Evolutionary conservation across 2,888 invertebrate genomes (phyloP), one percentile per base, ranked within the genome.

Genomic region (Eurois occulta): DNA sequence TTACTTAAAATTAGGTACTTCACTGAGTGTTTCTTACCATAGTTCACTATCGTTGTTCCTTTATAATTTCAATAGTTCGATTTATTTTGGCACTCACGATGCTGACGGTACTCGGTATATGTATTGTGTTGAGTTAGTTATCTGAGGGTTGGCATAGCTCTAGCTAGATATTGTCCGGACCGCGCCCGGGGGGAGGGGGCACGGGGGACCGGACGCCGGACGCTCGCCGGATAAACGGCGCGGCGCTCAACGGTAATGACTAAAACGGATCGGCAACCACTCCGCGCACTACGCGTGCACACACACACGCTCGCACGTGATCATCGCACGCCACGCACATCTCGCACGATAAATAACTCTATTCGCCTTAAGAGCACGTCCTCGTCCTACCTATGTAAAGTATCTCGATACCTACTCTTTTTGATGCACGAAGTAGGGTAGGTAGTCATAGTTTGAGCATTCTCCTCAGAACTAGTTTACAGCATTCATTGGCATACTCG

Each of bases 111-210:
- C 46, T 55, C 16, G 28, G 35, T 43, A 35, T 52, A n/a, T n/a
- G n/a, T n/a, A 73, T 52, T 81, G 75, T 46, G 75, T 52, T 41
- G 67, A 70, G 46, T 67, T 28, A 41, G 69, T 64, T 75, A 75
- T 68, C 74, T 41, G 52, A 24, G 68, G 75, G 67, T n/a, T 55
- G 68, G 52, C 46, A 79, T 79, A 76, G 71, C 78, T 77, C 71
- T 69, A 75, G 77, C 71, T 72, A 78, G 78, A 87, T 87, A 86
- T 62, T 68, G 65, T n/a, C 64, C 66, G 67, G 68, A 11, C 21
- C 7, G 18, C 41, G 65, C 41, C 38, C 35, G 35, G 24, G 64
- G 38, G 13, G 8, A n/a, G 48, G 58, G 79, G 41, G n/a, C n/a
- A 35, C 43, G 18, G 35, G 24, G 35, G 24, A 11, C 48, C 32